These are phyloP conservation scores for Neopipo cinnamomea DNA, from an alignment of 2,113 vertebrate species.

Conservation along the genomic window DNA sequence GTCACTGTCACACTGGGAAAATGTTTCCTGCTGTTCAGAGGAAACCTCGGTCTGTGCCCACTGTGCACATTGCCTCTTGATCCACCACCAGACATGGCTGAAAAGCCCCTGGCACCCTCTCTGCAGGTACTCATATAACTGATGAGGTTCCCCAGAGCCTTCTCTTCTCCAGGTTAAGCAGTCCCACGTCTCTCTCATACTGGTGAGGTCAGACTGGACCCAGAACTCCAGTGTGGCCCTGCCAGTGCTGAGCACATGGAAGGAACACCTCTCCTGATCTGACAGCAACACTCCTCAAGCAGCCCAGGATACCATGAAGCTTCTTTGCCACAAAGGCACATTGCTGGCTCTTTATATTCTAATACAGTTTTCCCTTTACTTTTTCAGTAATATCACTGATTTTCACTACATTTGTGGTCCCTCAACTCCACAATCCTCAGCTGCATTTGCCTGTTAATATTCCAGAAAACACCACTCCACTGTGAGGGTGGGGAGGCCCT, in stretches of 20 bases:
- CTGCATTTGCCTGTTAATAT: not conserved
- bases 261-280: not conserved
- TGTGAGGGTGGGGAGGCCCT: fast-evolving
- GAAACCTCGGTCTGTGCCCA: not conserved
- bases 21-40: not conserved
- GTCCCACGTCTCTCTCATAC: not conserved
- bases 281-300: not conserved
- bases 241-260: not conserved
- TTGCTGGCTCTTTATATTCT: not conserved
- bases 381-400: not conserved
- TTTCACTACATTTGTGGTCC: not conserved
- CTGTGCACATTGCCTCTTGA: not conserved
- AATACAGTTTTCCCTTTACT: fast-evolving
- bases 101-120: not conserved
- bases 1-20: not conserved
- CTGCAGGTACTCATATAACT: fast-evolving
- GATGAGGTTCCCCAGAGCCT: not conserved
- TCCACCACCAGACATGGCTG: not conserved
- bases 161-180: not conserved
- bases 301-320: not conserved
- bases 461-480: not conserved
- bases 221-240: not conserved
- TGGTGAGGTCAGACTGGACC: not conserved
- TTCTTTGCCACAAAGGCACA: fast-evolving
- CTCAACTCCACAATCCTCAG: not conserved